Base-by-base conservation (phyloP, 2,113 vertebrate species). In the Oxygymnocypris stewartii region DNA sequence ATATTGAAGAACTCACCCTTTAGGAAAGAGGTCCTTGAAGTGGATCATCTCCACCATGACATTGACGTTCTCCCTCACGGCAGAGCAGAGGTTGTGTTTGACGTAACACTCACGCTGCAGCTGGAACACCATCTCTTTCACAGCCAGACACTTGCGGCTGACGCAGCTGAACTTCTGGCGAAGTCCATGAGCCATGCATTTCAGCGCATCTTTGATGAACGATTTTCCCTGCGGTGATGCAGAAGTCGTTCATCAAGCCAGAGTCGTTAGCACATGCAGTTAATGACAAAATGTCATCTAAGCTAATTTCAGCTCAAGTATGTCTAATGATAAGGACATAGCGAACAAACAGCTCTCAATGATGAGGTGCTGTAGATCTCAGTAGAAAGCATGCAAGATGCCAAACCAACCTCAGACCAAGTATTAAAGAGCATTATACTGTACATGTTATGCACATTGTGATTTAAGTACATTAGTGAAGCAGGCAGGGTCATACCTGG, bases 1-100 rank as follows among this genome's bases (percentile, higher is more conserved):
- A 11, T 11, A 79, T 83, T 42, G 78, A 0, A 87, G 51, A 59
- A 95, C 97, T 97, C 94, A 98, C 98, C 97, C 98, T 0, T 96
- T 96, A 69, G 96, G 96, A 90, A 99, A 96, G 87, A 99, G 93
- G 91, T 98, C 95, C 91, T 96, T 97, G 94, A 99, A 99, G 90
- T 97, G 97, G 89, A 99, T 97, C 97, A 99, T 97, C 93, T 95
- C 97, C 86, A 96, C 96, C 90, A 97, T 96, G 84, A 97, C 97
- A 76, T 95, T 95, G 69, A 96, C 92, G 86, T 99, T 98, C 89
- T 97, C 95, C 90, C 89, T 95, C 59, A 97, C 96, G 0, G 95
- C 96, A 0, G 96, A 92, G 91, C 98, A 99, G 90, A 99, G 95
- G 87, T 96, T 94, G 84, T 99, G 97, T 91, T 96, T 97, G 94